Evolutionary conservation across 2,113 vertebrate species (phyloP), one percentile per base, ranked within the genome.

Genomic region (Craseonycteris thonglongyai): DNA sequence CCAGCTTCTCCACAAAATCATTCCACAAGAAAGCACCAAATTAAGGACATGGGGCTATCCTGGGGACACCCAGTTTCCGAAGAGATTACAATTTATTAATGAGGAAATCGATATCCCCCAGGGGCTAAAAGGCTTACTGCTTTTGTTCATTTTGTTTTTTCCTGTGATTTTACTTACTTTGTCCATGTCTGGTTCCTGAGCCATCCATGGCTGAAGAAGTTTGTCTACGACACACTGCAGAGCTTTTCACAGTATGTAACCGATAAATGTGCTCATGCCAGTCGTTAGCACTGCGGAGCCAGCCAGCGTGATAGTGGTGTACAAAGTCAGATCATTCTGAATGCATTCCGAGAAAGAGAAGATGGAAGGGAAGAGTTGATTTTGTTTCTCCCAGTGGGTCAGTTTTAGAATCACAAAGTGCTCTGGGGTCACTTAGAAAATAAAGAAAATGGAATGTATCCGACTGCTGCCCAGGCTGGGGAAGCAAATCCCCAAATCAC

Each of bases 401-500:
- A 96, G 76, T 94, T 96, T 97, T 97, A 97, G 97, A 97, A 97
- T 96, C 95, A 97, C 92, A 91, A 93, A 96, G 94, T 86, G 42
- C 92, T 95, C 95, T 92, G 47, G 82, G 97, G 97, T 97, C 96
- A 95, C 94, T 97, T 58, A 12, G 95, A 97, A 97, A 97, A 97
- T 94, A 96, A 97, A 97, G 97, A 95, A 97, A 97, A 97, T 69
- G 61, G 82, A 97, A 95, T 95, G 94, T 97, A 96, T 97, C 96
- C 22, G 24, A 95, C 92, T 72, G 89, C 76, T 82, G 84, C 88
- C 78, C 95, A 82, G 90, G 26, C 94, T 90, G n/a, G 69, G 88
- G 88, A 97, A 97, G 95, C 92, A 97, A 97, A 97, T 97, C 97
- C 95, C 92, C 96, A 96, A 97, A 96, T 97, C 97, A 84, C 85